phyloP scores from a whole-genome alignment of 2,888 invertebrate genomes.

The Folsomia candida region DNA sequence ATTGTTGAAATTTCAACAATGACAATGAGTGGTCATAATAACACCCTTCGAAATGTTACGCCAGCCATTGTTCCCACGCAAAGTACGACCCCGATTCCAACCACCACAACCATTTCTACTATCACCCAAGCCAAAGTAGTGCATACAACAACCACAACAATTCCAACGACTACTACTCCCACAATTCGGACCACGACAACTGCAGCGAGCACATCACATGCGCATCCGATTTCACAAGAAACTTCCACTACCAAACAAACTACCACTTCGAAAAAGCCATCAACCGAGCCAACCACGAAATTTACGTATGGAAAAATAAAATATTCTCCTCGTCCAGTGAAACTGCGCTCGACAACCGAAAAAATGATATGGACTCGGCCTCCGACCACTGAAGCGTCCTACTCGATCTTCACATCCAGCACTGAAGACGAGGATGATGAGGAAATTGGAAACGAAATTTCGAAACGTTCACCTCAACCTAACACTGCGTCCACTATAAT shows the following conservation, averaged over 20 bases:
- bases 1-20: no score
- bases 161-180: slow-evolving; percentile 18
- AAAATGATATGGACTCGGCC: slow-evolving; percentile 30
- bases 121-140: slow-evolving; percentile 4
- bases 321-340: slow-evolving; percentile 24
- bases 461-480: neutral
- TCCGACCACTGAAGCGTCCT: slow-evolving; percentile 17
- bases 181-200: slow-evolving; percentile 42
- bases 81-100: neutral
- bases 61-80: no score
- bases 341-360: slow-evolving; percentile 22
- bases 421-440: slow-evolving; percentile 23
- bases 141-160: slow-evolving; percentile 13
- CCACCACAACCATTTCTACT: neutral
- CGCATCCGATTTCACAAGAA: no score
- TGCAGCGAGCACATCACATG: slow-evolving; percentile 30
- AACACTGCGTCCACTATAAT: neutral
- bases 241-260: neutral
- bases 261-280: slow-evolving; percentile 5
- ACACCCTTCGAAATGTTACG: no score
- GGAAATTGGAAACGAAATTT: slow-evolving; percentile 5
- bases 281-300: slow-evolving; percentile 49
- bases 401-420: slow-evolving; percentile 8
- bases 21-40: no score
- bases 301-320: slow-evolving; percentile 48